Evolutionary conservation across 35 echinoderm and acorn worm species (phyloP).

Genomic region (Ptychodera flava): DNA sequence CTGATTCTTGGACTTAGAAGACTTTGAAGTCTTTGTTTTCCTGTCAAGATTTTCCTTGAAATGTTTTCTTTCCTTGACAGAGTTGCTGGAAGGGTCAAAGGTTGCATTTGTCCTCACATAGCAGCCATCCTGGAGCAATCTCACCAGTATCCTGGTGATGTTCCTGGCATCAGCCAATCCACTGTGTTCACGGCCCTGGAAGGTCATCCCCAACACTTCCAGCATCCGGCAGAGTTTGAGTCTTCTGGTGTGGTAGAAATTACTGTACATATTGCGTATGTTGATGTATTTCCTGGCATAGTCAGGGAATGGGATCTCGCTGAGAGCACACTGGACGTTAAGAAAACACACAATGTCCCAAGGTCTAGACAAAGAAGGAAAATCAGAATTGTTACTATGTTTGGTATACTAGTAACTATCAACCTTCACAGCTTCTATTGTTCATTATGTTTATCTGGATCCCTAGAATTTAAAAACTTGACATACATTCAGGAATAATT

Average conservation of each 20-base stretch:
- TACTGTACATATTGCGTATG: conserved; percentile 79
- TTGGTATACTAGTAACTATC: too few species aligned
- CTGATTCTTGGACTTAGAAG: too few species aligned
- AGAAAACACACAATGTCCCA: conserved; percentile 94
- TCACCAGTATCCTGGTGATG: conserved; percentile 74
- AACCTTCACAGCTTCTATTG: too few species aligned
- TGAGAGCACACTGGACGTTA: conserved; percentile 77
- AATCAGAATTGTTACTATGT: too few species aligned
- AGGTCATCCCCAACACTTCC: conserved; percentile 33
- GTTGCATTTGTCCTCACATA: conserved; percentile 61
- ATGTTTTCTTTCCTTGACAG: too few species aligned
- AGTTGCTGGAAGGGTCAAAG: not conserved
- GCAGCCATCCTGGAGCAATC: conserved; percentile 77
- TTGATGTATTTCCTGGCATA: conserved; percentile 84
- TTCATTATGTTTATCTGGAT: too few species aligned
- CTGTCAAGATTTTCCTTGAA: too few species aligned
- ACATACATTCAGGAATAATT: too few species aligned
- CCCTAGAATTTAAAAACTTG: too few species aligned
- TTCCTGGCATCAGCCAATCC: conserved; percentile 92
- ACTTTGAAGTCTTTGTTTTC: too few species aligned
- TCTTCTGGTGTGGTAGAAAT: conserved; percentile 75
- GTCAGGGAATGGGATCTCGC: conserved; percentile 64
- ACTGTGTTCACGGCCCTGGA: conserved; percentile 70
- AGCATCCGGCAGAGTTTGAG: conserved; percentile 63
- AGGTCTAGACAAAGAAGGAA: too few species aligned